Conservation (phyloP, 2,797 vertebrate genomes). For the Centropyge bicolor region DNA sequence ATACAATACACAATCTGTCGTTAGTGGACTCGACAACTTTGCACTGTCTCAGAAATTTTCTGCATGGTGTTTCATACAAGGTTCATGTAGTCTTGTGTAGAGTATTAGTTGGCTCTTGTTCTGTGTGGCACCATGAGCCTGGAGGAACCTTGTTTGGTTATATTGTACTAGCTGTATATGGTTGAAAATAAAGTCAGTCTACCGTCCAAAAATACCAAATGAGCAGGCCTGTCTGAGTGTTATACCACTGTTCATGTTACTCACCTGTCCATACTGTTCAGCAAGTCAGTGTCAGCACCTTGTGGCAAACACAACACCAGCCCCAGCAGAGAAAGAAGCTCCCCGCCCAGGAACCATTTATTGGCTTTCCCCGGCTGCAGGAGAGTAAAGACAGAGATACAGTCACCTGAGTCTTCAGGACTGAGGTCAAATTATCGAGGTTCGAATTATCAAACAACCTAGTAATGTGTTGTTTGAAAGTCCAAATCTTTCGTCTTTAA, state of each 20-base stretch:
- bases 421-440: not conserved
- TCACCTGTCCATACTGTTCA: constrained; percentile 93
- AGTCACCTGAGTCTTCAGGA: not conserved
- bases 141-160: too few relatives aligned
- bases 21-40: not conserved
- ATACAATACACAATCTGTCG: not conserved
- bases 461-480: not conserved
- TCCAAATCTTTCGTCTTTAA: not conserved
- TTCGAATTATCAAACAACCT: not conserved
- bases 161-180: too few relatives aligned
- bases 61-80: too few relatives aligned
- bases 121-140: too few relatives aligned
- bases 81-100: too few relatives aligned
- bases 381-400: constrained; percentile 25
- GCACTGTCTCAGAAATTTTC: too few relatives aligned
- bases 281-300: constrained; percentile 89
- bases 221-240: not conserved
- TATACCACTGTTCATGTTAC: constrained; percentile 14
- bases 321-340: constrained; percentile 86
- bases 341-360: constrained; percentile 88
- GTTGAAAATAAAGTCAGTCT: too few relatives aligned
- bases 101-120: too few relatives aligned
- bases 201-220: not conserved
- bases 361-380: constrained; percentile 81
- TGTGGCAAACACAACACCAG: constrained; percentile 89